Evolutionary conservation across 2,113 vertebrate species (phyloP).

Genomic region (Colinus virginianus): DNA sequence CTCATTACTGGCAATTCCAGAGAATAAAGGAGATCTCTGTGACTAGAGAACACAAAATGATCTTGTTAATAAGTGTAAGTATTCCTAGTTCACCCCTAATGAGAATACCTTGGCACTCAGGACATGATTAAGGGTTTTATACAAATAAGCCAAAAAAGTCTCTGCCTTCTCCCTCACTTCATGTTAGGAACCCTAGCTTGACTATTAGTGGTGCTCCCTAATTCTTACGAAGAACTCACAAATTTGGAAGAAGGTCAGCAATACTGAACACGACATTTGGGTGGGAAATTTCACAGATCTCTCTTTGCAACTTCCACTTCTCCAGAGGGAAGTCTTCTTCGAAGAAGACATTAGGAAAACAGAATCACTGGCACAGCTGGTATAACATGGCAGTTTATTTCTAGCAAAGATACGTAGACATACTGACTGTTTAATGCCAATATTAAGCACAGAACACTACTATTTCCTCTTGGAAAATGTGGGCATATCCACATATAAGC

Average conservation of each 20-base stretch:
- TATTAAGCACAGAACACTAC: background rate
- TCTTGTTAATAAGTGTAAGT: conserved; percentile 19
- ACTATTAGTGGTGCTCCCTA: background rate
- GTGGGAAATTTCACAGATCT: background rate
- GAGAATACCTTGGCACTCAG: background rate
- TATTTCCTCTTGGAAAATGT: background rate
- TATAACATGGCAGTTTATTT: background rate
- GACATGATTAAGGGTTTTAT: background rate
- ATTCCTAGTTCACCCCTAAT: background rate
- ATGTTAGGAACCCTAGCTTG: background rate
- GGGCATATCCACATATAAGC: background rate
- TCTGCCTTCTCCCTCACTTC: background rate
- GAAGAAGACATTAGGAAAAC: background rate
- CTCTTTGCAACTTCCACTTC: background rate
- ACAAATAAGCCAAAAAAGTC: background rate
- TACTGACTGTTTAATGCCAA: background rate
- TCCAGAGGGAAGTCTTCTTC: background rate
- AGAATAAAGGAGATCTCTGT: background rate
- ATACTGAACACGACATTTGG: background rate
- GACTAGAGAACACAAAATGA: background rate
- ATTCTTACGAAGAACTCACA: background rate
- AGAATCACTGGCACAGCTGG: background rate
- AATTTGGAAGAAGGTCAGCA: background rate
- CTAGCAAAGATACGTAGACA: no score
- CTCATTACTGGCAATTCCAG: background rate